Conservation (phyloP, 30 jellyfish, hydroid and myxozoan species). For the Sanderia malayensis region DNA sequence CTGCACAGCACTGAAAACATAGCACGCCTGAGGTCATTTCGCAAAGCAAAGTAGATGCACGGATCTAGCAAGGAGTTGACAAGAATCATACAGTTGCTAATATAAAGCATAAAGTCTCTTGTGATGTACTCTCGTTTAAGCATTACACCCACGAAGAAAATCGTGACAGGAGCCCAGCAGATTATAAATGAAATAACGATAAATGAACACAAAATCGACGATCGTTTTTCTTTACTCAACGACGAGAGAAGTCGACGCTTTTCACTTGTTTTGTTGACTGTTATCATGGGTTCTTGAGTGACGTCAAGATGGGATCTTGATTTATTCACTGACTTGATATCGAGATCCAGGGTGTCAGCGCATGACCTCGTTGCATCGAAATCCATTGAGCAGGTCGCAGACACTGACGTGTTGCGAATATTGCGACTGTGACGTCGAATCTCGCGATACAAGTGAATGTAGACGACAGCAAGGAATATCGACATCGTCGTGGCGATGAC, state of each 20-base stretch:
- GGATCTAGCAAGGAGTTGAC: conserved; percentile 59
- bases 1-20: conserved; percentile 38
- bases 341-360: conserved; percentile 27
- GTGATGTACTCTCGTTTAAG: conserved; percentile 16
- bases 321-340: no score
- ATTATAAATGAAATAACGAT: conserved; percentile 48
- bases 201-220: conserved; percentile 38
- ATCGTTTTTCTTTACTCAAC: conserved; percentile 40
- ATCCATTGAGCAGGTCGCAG: conserved; percentile 31
- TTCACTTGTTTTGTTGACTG: not conserved
- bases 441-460: conserved; percentile 48
- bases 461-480: conserved; percentile 43
- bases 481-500: conserved; percentile 44
- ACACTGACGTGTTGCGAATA: conserved; percentile 42
- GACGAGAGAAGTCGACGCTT: not conserved
- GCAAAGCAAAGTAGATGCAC: conserved; percentile 48
- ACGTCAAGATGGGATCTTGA: conserved; percentile 10
- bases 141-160: conserved; percentile 40
- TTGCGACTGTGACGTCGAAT: conserved; percentile 58
- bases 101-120: conserved; percentile 42
- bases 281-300: conserved; percentile 23
- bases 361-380: conserved; percentile 33
- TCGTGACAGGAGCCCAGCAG: conserved; percentile 64
- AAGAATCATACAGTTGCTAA: conserved; percentile 38
- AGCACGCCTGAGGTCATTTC: conserved; percentile 65